phyloP scores from a whole-genome alignment of 2,797 vertebrate species.

The Syncerus caffer region DNA sequence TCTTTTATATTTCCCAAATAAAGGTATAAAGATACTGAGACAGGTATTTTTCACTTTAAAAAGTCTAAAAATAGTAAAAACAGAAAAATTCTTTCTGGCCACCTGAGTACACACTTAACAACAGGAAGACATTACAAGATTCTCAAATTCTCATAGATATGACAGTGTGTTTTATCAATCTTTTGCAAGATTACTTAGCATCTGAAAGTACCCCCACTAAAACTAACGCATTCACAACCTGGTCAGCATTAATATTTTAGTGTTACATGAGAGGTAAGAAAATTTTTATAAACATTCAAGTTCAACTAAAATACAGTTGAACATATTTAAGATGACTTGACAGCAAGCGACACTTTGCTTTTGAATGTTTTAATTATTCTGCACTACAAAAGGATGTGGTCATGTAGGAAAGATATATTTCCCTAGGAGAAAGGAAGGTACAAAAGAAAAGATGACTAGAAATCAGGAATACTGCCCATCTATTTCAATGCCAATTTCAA shows the following conservation, averaged over 20 bases:
- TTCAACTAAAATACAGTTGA: slow-evolving; percentile 11
- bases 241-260: slow-evolving; percentile 28
- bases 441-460: slow-evolving; percentile 10
- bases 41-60: neutral
- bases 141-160: neutral
- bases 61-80: neutral
- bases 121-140: neutral
- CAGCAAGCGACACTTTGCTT: neutral
- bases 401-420: neutral
- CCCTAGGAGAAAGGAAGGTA: neutral
- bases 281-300: slow-evolving; percentile 15
- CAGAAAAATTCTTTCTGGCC: neutral
- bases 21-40: neutral
- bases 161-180: neutral
- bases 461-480: neutral
- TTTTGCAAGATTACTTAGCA: neutral
- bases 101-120: neutral
- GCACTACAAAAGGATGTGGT: neutral
- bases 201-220: slow-evolving; percentile 19
- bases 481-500: neutral
- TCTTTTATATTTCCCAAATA: neutral
- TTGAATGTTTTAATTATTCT: slow-evolving; percentile 58
- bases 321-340: neutral
- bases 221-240: neutral
- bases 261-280: neutral